Percentiles rank a stretch among this genome's conserved stretches.
phyloP scores from a whole-genome alignment of 2,888 invertebrate genomes.

The Nomada fabriciana region DNA sequence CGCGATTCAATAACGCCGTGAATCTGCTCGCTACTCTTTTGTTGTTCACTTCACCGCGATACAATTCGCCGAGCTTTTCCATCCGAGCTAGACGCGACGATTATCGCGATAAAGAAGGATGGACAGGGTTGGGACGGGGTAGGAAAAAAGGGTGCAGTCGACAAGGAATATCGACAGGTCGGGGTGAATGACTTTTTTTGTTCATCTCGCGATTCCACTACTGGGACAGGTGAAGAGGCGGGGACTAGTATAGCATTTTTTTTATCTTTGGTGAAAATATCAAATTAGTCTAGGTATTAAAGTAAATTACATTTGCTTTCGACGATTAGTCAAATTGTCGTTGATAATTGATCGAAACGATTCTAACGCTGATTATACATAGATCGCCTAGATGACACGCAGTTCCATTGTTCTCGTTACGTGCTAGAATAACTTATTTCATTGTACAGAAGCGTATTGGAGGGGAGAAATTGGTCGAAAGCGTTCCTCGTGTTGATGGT shows the following conservation, averaged over 20 bases:
- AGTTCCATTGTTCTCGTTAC: not conserved
- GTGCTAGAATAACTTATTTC: not conserved
- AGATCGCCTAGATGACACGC: not conserved
- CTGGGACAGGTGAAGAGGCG: too few species aligned
- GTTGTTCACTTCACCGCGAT: not conserved
- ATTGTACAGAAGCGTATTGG: too few species aligned
- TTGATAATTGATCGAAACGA: not conserved
- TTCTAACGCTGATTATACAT: not conserved
- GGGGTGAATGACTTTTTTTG: too few species aligned
- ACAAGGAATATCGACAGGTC: conserved; percentile 8
- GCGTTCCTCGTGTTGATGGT: not conserved
- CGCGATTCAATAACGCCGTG: conserved; percentile 37
- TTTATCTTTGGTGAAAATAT: too few species aligned
- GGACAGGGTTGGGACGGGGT: not conserved
- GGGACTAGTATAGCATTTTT: too few species aligned
- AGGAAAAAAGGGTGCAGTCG: not conserved
- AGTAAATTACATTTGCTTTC: not conserved
- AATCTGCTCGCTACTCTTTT: conserved; percentile 1
- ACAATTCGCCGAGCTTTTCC: not conserved
- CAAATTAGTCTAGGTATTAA: too few species aligned
- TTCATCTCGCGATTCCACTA: too few species aligned
- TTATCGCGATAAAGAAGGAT: not conserved
- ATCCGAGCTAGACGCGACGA: not conserved
- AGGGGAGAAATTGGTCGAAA: not conserved
- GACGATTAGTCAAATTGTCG: not conserved